phyloP scores from a whole-genome alignment of 2,797 vertebrate species.

The Pygocentrus nattereri region DNA sequence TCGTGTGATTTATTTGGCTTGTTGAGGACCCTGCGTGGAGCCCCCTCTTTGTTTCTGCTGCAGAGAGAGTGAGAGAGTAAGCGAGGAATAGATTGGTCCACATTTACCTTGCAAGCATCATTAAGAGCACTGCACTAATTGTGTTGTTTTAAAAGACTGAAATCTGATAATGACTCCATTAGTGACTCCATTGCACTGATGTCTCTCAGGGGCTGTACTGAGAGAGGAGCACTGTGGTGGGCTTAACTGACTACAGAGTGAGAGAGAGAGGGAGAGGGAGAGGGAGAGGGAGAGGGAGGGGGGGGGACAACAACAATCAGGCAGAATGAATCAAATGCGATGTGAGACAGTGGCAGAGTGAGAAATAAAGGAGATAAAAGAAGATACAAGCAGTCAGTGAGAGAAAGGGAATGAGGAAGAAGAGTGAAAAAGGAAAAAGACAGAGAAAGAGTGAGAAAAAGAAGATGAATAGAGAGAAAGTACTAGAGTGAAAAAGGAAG shows the following conservation, averaged over 20 bases:
- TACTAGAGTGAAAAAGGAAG: too few relatives aligned
- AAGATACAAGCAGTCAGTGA: too few relatives aligned
- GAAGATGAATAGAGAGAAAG: too few relatives aligned
- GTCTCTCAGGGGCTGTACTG: constrained; percentile 65
- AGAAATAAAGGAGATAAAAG: too few relatives aligned
- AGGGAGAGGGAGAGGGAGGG: constrained; percentile 12
- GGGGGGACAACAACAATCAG: too few relatives aligned
- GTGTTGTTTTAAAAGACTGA: constrained; percentile 77
- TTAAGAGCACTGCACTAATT: constrained; percentile 77
- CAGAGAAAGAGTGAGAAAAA: too few relatives aligned
- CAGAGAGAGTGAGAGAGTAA: constrained; percentile 59
- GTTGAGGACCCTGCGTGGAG: constrained; percentile 54
- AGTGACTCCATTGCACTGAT: constrained; percentile 71
- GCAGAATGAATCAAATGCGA: too few relatives aligned
- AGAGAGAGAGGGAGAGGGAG: neutral
- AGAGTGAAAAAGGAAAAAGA: too few relatives aligned
- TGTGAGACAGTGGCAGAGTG: too few relatives aligned
- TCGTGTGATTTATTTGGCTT: constrained; percentile 74
- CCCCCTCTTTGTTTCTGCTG: constrained; percentile 59
- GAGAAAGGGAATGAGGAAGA: too few relatives aligned
- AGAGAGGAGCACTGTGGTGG: constrained; percentile 52
- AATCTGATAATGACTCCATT: constrained; percentile 85
- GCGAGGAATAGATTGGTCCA: constrained; percentile 68
- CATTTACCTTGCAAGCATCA: constrained; percentile 80
- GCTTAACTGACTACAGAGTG: neutral